A percentile compares a stretch with the other conserved stretches of the same genome.
Conservation (phyloP, 2,797 vertebrate genomes). For the Sardinella longiceps region DNA sequence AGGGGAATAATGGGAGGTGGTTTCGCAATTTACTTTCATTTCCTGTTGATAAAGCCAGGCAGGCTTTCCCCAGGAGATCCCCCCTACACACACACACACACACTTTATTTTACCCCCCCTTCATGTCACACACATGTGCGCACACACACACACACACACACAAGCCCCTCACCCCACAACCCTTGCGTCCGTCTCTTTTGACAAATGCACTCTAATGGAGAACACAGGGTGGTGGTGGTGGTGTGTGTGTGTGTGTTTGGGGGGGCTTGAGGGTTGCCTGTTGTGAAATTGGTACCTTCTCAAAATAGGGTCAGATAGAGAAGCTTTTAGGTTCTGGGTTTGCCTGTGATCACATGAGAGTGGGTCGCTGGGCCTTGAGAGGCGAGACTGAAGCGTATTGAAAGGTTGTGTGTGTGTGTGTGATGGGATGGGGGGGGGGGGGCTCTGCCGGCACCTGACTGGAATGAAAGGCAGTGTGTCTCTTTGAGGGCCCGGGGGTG, state of each 20-base stretch:
- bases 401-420: conserved; percentile 14
- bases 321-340: conserved; percentile 69
- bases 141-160: not conserved
- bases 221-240: conserved; percentile 12
- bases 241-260: not conserved
- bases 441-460: conserved; percentile 64
- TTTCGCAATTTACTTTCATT: conserved; percentile 66
- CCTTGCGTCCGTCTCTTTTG: conserved; percentile 58
- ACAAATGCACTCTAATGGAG: conserved; percentile 70
- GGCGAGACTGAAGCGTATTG: conserved; percentile 60
- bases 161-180: not conserved
- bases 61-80: conserved; percentile 72
- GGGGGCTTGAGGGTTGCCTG: conserved; percentile 46
- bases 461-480: conserved; percentile 64
- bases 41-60: conserved; percentile 59
- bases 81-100: too few relatives aligned
- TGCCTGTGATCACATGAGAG: conserved; percentile 66
- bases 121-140: too few relatives aligned
- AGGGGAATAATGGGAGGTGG: conserved; percentile 66
- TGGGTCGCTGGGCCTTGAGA: conserved; percentile 65
- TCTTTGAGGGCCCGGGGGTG: conserved; percentile 61
- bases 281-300: conserved; percentile 73
- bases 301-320: conserved; percentile 64
- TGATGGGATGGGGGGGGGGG: conserved; percentile 22
- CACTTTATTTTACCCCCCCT: not conserved